Conservation (phyloP, 2,113 vertebrate genomes). For the Holacanthus passer region DNA sequence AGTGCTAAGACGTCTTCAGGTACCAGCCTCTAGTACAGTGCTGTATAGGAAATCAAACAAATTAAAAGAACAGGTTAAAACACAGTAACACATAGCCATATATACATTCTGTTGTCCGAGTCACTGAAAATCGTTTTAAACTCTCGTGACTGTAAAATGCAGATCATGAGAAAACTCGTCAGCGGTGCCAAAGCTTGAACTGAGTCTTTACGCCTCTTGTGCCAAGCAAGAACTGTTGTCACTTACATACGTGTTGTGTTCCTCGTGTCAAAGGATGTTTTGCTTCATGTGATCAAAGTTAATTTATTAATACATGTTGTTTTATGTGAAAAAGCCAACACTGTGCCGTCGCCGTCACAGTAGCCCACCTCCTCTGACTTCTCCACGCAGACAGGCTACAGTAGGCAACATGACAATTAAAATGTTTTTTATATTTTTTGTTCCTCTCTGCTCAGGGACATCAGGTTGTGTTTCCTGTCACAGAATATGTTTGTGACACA, state of each 20-base stretch:
- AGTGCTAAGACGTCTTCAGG: slow-evolving; percentile 18
- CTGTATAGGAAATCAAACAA: not conserved
- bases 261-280: slow-evolving; percentile 56
- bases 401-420: slow-evolving; percentile 27
- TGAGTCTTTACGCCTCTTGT: slow-evolving; percentile 60
- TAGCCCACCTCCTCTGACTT: slow-evolving; percentile 22
- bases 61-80: not conserved
- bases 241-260: slow-evolving; percentile 37
- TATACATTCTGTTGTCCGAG: not conserved
- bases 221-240: slow-evolving; percentile 66
- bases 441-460: slow-evolving; percentile 73
- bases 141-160: slow-evolving; percentile 36
- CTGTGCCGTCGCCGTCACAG: slow-evolving; percentile 49
- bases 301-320: slow-evolving; percentile 77
- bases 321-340: slow-evolving; percentile 63
- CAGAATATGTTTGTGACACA: slow-evolving; percentile 64
- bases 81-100: not conserved
- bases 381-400: slow-evolving; percentile 18
- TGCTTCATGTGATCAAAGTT: slow-evolving; percentile 66
- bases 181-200: slow-evolving; percentile 72
- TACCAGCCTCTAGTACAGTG: not conserved
- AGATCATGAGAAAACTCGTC: slow-evolving; percentile 16
- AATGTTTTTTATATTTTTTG: slow-evolving; percentile 2
- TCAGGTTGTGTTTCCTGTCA: slow-evolving; percentile 62
- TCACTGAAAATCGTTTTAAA: slow-evolving; percentile 34